Evolutionary conservation across 2,797 vertebrate species (phyloP), one percentile per base, ranked within the genome.

Genomic region (Anabas testudineus): DNA sequence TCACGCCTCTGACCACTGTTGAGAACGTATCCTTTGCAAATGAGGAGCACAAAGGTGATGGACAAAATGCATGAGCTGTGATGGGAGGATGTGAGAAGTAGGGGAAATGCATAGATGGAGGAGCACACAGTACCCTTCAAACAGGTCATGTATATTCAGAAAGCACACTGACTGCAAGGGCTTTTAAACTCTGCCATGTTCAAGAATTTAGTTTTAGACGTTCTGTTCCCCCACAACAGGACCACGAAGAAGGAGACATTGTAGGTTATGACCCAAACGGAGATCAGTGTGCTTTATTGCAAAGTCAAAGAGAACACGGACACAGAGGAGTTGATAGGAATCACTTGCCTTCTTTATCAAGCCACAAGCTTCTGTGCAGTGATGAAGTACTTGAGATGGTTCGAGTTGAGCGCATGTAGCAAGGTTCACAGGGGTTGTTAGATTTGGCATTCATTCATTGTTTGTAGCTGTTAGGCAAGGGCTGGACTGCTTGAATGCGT

Each of bases 21-120:
- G 45, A 78, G 83, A 75, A 61, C 16, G 24, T 86, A 74, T 81
- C 87, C 84, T 90, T 89, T 90, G 87, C 84, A 93, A 92, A 91
- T 87, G 69, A 91, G 84, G 71, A 73, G 75, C 82, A 72, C 64
- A 49, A 64, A 86, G 69, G 81, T 56, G 41, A 72, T 57, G 70
- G 74, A 78, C 51, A 65, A 70, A 90, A 91, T 78, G 81, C 67
- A 77, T 37, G 79, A 83, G 73, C 56, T 74, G 73, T 45, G 63
- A 77, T 30, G 52, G 71, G 64, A 70, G 52, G 26, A 4, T 43
- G 76, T 60, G 75, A 79, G 78, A 68, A 34, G 39, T 43, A 52
- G 60, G 65, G 60, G 71, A 70, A n/a, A 67, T 61, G 57, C 42
- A 14, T 79, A 76, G 71, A 55, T 76, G 80, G 66, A 84, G 70